Evolutionary conservation across 1,140 invertebrate genomes (phyloP).

Genomic region (Tetragnatha versicolor): DNA sequence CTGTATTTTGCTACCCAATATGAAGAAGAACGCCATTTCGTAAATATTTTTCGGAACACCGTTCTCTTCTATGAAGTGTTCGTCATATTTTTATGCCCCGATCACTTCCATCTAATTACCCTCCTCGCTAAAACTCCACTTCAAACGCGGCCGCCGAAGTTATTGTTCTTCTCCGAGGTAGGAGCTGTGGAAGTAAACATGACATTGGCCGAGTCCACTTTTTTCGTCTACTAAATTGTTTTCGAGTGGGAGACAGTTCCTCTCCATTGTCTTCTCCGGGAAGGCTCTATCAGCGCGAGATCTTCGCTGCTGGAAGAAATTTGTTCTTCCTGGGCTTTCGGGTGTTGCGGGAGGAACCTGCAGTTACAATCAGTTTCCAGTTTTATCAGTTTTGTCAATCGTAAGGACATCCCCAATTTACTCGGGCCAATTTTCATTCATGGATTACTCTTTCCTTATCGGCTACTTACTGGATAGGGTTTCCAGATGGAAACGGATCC

Average conservation of each 20-base stretch:
- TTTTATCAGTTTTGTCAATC: conserved; percentile 40
- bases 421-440: background rate
- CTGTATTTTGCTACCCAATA: too few species aligned
- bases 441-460: background rate
- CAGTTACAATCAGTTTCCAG: conserved; percentile 23
- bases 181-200: conserved; percentile 37
- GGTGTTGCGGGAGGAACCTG: conserved; percentile 10
- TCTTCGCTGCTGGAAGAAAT: background rate
- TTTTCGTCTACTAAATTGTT: background rate
- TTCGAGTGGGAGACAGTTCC: too few species aligned
- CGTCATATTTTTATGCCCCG: too few species aligned
- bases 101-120: too few species aligned
- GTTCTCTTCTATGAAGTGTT: too few species aligned
- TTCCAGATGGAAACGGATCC: background rate
- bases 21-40: too few species aligned
- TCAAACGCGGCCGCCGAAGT: conserved; percentile 11
- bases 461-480: background rate
- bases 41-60: too few species aligned
- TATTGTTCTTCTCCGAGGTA: conserved; percentile 15
- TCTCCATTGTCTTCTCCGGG: background rate
- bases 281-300: background rate
- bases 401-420: conserved; percentile 25
- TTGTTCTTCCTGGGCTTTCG: conserved; percentile 10
- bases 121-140: too few species aligned
- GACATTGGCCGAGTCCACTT: background rate